Evolutionary conservation across 2,797 vertebrate species (phyloP), one percentile per base, ranked within the genome.

Genomic region (Coreius guichenoti): DNA sequence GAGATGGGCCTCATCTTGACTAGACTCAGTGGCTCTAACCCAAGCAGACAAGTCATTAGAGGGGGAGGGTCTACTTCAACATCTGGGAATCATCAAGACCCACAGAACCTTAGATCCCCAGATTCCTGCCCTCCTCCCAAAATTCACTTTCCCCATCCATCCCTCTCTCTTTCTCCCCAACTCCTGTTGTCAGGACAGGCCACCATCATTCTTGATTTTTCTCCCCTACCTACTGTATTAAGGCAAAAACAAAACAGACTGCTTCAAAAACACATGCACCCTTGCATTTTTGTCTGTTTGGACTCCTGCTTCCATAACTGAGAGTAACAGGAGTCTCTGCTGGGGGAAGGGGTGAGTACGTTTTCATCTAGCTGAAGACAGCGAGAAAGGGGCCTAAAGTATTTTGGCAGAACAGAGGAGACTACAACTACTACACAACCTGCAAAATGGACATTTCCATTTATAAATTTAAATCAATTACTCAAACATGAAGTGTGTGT

Each of bases 81-180:
- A 96, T 95, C 95, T 96, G 95, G 95, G 94, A 95, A 92, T 92
- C 93, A 95, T 93, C 93, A 94, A 93, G 91, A 90, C 91, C 91
- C 91, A 92, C 90, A 91, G 92, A 93, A 93, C 92, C 92, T 91
- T 89, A 90, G 89, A 94, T 93, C 92, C 88, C 82, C 92, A 91
- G 89, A 88, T 91, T 89, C 89, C 86, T 88, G 87, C 87, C 86
- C 68, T 51, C 92, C 87, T 87, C 86, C 87, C 56, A 33, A 78
- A 79, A 61, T 79, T 45, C 56, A 45, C 56, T 45, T 83, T 86
- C 69, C 68, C 68, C 75, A 80, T 78, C 87, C 82, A 87, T 86
- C 72, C 80, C 87, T 79, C 80, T 86, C 87, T 84, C 83, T 80
- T 88, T 84, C 90, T 89, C 88, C 87, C 89, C 85, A 90, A 88